Evolutionary conservation across 1,140 invertebrate species (phyloP).

Genomic region (Drosophila jambulina): DNA sequence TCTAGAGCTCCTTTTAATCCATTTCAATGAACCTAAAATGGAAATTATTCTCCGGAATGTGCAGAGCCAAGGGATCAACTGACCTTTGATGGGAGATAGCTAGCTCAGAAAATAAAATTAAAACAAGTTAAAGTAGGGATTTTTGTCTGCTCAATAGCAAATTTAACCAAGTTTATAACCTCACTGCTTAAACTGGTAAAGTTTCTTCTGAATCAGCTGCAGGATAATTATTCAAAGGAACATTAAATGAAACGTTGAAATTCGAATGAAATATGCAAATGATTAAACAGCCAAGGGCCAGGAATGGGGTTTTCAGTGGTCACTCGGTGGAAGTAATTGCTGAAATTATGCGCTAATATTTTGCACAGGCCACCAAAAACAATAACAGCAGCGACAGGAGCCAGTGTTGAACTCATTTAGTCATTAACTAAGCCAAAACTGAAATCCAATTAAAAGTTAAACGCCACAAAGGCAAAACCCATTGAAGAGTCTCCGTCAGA

Average conservation of each 20-base stretch:
- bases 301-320: conserved; percentile 28
- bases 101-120: conserved; percentile 10
- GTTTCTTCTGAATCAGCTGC: background rate
- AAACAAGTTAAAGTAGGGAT: conserved; percentile 9
- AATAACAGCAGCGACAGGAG: conserved; percentile 3
- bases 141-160: background rate
- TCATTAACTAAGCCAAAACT: conserved; percentile 52
- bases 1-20: conserved; percentile 48
- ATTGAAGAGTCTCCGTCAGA: conserved; percentile 12
- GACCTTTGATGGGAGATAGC: background rate
- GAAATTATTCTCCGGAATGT: conserved; percentile 58
- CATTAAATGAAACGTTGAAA: conserved; percentile 29
- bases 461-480: conserved; percentile 52
- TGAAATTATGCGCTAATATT: conserved; percentile 70
- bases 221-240: conserved; percentile 41
- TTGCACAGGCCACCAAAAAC: conserved; percentile 25
- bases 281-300: conserved; percentile 28
- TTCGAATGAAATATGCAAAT: conserved; percentile 68
- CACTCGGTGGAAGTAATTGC: conserved; percentile 66
- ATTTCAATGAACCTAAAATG: conserved; percentile 66
- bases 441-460: conserved; percentile 80
- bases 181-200: background rate
- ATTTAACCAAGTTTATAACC: background rate
- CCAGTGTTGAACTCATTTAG: conserved; percentile 40
- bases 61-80: background rate